Percentiles rank a stretch among this genome's conserved stretches.
Evolutionary conservation across 2,888 invertebrate species (phyloP).

Genomic region (Tolmerus cingulatus): DNA sequence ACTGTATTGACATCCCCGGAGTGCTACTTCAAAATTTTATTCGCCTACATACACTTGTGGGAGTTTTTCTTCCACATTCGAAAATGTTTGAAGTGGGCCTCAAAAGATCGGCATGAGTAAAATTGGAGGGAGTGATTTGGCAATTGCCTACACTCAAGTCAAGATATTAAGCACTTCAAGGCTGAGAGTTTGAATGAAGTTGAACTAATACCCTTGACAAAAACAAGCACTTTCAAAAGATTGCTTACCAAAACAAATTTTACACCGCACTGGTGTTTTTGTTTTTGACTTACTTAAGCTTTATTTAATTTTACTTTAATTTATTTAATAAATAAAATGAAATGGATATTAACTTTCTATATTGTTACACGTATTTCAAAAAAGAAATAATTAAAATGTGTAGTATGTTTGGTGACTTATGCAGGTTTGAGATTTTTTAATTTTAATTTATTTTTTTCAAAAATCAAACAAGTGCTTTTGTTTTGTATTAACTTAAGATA

Average conservation of each 20-base stretch:
- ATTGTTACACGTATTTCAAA: too few relatives aligned
- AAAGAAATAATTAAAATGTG: too few relatives aligned
- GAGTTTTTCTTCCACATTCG: neutral
- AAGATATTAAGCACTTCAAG: neutral
- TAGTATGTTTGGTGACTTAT: too few relatives aligned
- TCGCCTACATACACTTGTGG: neutral
- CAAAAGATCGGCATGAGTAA: neutral
- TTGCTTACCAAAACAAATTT: neutral
- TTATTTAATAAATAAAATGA: too few relatives aligned
- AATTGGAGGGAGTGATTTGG: neutral
- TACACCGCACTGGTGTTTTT: neutral
- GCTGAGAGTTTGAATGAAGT: neutral
- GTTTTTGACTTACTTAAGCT: too few relatives aligned
- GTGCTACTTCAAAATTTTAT: neutral
- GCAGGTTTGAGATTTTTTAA: too few relatives aligned
- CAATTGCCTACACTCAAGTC: neutral
- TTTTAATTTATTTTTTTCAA: neutral
- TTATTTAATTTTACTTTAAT: too few relatives aligned
- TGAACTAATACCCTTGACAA: neutral
- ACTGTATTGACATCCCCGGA: neutral
- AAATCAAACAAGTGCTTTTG: neutral
- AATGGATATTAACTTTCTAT: too few relatives aligned
- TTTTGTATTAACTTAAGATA: neutral
- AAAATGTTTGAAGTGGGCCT: neutral
- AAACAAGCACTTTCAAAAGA: neutral